A percentile compares a stretch with the other conserved stretches of the same genome.
Conservation (phyloP, 2,888 invertebrate genomes). For the Synergus gifuensis region DNA sequence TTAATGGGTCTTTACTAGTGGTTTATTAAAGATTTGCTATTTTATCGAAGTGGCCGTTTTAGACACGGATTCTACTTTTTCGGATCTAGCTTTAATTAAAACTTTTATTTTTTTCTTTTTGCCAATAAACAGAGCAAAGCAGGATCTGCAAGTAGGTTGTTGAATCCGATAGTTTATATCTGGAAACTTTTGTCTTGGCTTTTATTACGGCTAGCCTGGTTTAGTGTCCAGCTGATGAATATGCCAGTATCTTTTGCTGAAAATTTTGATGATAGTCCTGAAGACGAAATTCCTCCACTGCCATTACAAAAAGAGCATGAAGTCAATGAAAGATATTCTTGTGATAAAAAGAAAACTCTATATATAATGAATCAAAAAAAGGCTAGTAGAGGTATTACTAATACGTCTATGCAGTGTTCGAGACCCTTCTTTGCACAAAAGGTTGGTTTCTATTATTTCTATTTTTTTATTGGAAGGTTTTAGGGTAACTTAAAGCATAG, state of each 20-base stretch:
- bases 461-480: background rate
- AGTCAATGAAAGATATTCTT: conserved; percentile 79
- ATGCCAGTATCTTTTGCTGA: conserved; percentile 67
- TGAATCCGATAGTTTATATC: conserved; percentile 72
- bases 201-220: conserved; percentile 72
- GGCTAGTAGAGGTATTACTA: conserved; percentile 74
- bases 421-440: conserved; percentile 85
- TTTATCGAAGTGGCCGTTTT: no score
- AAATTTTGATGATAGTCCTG: conserved; percentile 63
- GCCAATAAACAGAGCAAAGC: conserved; percentile 57
- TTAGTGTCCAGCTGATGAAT: conserved; percentile 69
- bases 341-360: conserved; percentile 86
- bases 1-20: no score
- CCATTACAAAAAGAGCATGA: conserved; percentile 67
- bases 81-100: background rate
- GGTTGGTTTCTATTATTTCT: conserved; percentile 62
- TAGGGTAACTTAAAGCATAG: background rate
- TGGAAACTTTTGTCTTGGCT: conserved; percentile 75
- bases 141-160: conserved; percentile 62
- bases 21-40: no score
- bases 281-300: conserved; percentile 73
- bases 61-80: background rate
- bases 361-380: conserved; percentile 84
- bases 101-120: background rate
- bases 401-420: conserved; percentile 77